A percentile compares a stretch with the other conserved stretches of the same genome.
Evolutionary conservation across 2,888 invertebrate species (phyloP).

Genomic region (Coremacera marginata): DNA sequence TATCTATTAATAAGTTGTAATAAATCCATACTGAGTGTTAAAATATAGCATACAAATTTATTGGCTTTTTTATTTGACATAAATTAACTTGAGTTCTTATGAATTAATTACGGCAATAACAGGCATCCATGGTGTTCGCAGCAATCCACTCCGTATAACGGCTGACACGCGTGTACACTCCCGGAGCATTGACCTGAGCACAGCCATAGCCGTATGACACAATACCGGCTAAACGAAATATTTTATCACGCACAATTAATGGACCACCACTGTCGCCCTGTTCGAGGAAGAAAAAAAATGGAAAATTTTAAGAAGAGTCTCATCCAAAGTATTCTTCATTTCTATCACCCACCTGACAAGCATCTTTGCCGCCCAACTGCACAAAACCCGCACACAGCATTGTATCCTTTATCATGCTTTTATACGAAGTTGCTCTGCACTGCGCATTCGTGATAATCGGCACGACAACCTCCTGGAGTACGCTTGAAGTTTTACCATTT

Average conservation of each 20-base stretch:
- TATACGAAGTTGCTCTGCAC: constrained; percentile 62
- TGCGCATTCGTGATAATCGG: constrained; percentile 65
- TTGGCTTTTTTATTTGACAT: not conserved
- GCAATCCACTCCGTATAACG: constrained; percentile 64
- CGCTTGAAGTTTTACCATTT: constrained; percentile 57
- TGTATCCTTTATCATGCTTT: constrained; percentile 61
- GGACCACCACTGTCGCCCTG: constrained; percentile 69
- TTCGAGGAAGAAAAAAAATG: not conserved
- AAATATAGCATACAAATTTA: no score
- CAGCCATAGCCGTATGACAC: constrained; percentile 67
- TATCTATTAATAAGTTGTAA: no score
- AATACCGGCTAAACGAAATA: constrained; percentile 62
- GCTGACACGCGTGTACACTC: constrained; percentile 65
- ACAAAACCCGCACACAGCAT: constrained; percentile 67
- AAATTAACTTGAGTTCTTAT: not conserved
- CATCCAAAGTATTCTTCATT: not conserved
- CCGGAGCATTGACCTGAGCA: constrained; percentile 63
- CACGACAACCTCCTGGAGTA: constrained; percentile 61
- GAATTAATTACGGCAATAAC: constrained; percentile 56
- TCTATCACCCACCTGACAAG: constrained; percentile 62
- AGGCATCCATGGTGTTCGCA: constrained; percentile 61
- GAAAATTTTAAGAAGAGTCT: not conserved
- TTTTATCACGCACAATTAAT: constrained; percentile 58
- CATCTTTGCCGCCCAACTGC: constrained; percentile 62
- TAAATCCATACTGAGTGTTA: no score